phyloP scores from a whole-genome alignment of 2,888 invertebrate species.

The Drosophila tripunctata region DNA sequence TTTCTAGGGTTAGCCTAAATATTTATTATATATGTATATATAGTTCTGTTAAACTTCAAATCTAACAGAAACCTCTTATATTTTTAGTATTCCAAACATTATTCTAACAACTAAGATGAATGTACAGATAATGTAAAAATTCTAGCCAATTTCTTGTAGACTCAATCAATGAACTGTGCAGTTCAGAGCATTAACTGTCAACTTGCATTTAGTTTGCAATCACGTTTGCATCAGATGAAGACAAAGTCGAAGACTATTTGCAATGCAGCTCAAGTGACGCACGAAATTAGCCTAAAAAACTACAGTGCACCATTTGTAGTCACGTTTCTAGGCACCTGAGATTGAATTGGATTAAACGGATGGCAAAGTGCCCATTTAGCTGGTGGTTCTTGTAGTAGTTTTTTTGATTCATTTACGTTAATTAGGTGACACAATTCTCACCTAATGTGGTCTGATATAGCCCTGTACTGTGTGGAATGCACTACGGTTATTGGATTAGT shows the following conservation, averaged over 20 bases:
- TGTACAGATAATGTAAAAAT: background rate
- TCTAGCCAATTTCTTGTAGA: background rate
- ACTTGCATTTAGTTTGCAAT: slow-evolving; percentile 29
- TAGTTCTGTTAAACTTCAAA: too few species aligned
- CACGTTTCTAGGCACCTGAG: slow-evolving; percentile 66
- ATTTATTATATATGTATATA: too few species aligned
- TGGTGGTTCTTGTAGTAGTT: slow-evolving; percentile 17
- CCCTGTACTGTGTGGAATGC: slow-evolving; percentile 38
- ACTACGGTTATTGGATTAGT: slow-evolving; percentile 24
- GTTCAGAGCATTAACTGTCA: slow-evolving; percentile 34
- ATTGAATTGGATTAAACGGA: slow-evolving; percentile 63
- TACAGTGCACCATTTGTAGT: slow-evolving; percentile 55
- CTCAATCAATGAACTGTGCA: slow-evolving; percentile 17
- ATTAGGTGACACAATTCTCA: slow-evolving; percentile 84
- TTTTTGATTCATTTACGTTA: slow-evolving; percentile 81
- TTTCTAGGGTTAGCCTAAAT: too few species aligned
- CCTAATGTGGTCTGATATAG: slow-evolving; percentile 80
- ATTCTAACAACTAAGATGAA: too few species aligned
- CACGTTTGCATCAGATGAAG: slow-evolving; percentile 15
- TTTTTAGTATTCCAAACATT: too few species aligned
- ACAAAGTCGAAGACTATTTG: slow-evolving; percentile 13
- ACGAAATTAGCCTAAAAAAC: slow-evolving; percentile 67
- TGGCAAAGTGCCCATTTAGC: slow-evolving; percentile 43
- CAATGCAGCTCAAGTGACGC: slow-evolving; percentile 49
- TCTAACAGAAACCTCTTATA: too few species aligned